A percentile compares a stretch with the other conserved stretches of the same genome.
Conservation (phyloP, 1,140 invertebrate species). For the Platorchestia sp. region DNA sequence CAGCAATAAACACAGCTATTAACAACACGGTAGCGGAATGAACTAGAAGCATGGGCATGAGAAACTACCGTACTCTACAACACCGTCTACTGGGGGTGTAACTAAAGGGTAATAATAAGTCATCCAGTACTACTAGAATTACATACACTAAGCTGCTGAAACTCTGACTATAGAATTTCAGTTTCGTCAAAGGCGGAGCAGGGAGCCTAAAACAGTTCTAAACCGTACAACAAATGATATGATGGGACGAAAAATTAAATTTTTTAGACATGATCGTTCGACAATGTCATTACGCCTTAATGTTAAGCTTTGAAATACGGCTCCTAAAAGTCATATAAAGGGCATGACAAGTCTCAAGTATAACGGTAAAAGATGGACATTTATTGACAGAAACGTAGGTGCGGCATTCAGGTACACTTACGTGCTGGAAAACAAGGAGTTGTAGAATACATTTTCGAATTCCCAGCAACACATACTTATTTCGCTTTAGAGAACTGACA, state of each 20-base stretch:
- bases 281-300: background rate
- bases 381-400: background rate
- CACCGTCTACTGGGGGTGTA: background rate
- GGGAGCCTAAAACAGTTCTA: background rate
- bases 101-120: background rate
- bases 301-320: background rate
- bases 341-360: background rate
- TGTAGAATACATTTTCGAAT: background rate
- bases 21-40: background rate
- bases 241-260: background rate
- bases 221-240: background rate
- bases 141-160: background rate
- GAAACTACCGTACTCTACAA: background rate
- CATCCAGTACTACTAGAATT: background rate
- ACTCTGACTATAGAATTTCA: background rate
- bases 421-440: background rate
- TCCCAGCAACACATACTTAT: background rate
- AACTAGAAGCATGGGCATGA: background rate
- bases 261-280: background rate
- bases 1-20: conserved; percentile 39
- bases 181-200: background rate
- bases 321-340: background rate
- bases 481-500: background rate
- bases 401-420: background rate
- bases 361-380: background rate